Conservation (phyloP, 2,797 vertebrate species). For the Pipistrellus pipistrellus region DNA sequence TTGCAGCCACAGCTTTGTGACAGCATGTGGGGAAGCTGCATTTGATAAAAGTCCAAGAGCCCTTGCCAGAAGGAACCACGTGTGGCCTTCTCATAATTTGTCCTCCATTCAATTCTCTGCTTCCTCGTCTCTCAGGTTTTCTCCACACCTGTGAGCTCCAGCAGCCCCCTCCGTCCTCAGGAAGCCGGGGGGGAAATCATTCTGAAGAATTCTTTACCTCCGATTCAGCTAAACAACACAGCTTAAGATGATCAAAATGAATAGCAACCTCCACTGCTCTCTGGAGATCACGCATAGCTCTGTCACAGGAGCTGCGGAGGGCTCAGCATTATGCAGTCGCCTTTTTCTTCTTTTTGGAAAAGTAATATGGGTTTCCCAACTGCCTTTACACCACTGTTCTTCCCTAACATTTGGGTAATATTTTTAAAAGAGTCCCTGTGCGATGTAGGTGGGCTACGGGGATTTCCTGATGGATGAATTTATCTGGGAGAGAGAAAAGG, state of each 20-base stretch:
- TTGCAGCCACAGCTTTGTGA: background rate
- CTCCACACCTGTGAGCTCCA: background rate
- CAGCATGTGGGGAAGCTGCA: background rate
- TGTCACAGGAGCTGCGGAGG: background rate
- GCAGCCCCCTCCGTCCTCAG: background rate
- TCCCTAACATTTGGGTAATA: conserved; percentile 38
- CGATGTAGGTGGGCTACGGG: background rate
- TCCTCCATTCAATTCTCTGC: background rate
- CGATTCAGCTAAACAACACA: background rate
- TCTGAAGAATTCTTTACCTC: background rate
- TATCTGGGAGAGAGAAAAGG: conserved; percentile 35
- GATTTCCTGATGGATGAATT: background rate
- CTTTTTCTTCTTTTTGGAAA: conserved; percentile 49
- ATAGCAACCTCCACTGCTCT: background rate
- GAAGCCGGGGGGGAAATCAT: background rate
- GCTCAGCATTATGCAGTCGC: background rate
- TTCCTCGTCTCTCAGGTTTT: background rate
- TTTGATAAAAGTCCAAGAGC: background rate
- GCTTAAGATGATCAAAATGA: conserved; percentile 19
- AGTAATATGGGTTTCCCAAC: conserved; percentile 9
- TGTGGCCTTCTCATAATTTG: background rate
- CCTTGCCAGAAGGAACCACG: background rate
- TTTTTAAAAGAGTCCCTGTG: conserved; percentile 62
- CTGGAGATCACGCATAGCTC: background rate
- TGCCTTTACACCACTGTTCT: background rate